Evolutionary conservation across 2,888 invertebrate genomes (phyloP).

Genomic region (Diaprepes abbreviatus): DNA sequence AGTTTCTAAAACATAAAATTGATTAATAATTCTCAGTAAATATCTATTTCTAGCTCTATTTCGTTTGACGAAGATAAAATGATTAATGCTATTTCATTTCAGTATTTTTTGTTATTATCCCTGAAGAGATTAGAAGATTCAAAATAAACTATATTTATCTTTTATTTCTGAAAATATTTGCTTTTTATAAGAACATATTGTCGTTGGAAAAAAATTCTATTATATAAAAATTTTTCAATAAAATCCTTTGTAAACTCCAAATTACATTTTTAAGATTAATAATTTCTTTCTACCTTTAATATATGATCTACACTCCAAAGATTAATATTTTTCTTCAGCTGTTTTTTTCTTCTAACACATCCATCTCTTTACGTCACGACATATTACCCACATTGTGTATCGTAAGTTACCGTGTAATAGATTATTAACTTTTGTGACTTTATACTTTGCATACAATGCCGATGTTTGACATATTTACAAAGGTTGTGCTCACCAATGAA

Average conservation of each 20-base stretch:
- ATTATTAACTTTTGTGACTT: slow-evolving; percentile 45
- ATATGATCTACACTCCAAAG: background rate
- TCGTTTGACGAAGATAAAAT: no score
- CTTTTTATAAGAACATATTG: no score
- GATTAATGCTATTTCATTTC: no score
- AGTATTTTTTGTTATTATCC: no score
- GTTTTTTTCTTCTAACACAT: slow-evolving; percentile 17
- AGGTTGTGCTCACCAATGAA: slow-evolving; percentile 39
- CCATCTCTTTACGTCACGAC: slow-evolving; percentile 25
- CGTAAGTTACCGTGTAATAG: slow-evolving; percentile 42
- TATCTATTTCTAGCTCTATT: no score
- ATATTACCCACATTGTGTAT: slow-evolving; percentile 38
- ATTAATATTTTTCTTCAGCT: background rate
- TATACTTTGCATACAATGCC: slow-evolving; percentile 47
- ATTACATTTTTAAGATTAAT: slow-evolving; percentile 4
- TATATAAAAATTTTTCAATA: background rate
- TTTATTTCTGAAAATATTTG: no score
- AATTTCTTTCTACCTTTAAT: background rate
- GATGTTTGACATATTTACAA: slow-evolving; percentile 47
- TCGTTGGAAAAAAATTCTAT: no score
- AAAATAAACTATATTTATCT: no score
- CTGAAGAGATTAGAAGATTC: no score
- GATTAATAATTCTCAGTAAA: no score
- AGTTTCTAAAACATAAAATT: no score
- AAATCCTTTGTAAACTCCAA: background rate